These are phyloP conservation scores for Ciconia boyciana DNA, from an alignment of 2,113 vertebrate genomes.

Conservation along the genomic window DNA sequence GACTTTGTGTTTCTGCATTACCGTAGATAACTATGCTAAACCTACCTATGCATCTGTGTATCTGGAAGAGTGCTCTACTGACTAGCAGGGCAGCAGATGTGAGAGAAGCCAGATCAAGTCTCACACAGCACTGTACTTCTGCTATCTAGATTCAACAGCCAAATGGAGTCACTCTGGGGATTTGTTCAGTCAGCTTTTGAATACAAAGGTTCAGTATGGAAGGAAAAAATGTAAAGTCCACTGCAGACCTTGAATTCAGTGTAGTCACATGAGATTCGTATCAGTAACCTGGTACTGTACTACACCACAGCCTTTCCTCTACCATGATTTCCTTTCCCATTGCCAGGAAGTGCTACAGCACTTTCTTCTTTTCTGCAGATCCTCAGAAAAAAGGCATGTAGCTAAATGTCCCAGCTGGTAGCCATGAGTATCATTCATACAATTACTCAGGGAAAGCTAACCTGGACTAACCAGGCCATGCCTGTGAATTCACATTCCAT, in stretches of 20 bases:
- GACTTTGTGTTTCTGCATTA: not conserved
- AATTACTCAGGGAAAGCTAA: not conserved
- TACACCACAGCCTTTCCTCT: not conserved
- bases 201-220: not conserved
- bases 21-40: not conserved
- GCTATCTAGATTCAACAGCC: not conserved
- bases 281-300: not conserved
- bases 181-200: not conserved
- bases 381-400: not conserved
- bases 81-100: not conserved
- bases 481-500: not conserved
- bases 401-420: not conserved
- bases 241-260: not conserved
- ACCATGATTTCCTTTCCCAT: not conserved
- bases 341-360: accelerated
- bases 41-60: not conserved
- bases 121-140: not conserved
- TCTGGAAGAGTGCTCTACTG: not conserved
- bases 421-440: not conserved
- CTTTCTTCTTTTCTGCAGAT: not conserved
- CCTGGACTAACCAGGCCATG: not conserved
- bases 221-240: not conserved
- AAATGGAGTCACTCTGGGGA: not conserved
- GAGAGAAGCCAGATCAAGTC: not conserved
- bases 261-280: not conserved